phyloP scores from a whole-genome alignment of 2,113 vertebrate species.

The Litocranius walleri region DNA sequence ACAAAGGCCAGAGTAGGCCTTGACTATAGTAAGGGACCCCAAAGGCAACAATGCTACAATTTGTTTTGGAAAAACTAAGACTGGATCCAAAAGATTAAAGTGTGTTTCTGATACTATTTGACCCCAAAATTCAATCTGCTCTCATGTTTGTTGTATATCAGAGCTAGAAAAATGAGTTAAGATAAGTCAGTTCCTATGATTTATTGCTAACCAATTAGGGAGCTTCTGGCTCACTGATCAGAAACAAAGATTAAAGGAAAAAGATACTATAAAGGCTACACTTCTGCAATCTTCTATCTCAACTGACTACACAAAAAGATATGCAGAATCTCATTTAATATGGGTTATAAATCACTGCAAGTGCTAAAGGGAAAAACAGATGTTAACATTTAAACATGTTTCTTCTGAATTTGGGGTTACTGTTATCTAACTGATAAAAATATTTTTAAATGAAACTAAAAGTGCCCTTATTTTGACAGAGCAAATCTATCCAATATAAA shows the following conservation, averaged over 20 bases:
- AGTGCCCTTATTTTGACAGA: neutral
- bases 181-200: conserved; percentile 59
- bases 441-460: conserved; percentile 35
- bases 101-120: conserved; percentile 38
- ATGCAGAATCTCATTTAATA: conserved; percentile 49
- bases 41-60: conserved; percentile 9
- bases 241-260: conserved; percentile 65
- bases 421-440: conserved; percentile 32
- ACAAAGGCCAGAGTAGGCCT: neutral
- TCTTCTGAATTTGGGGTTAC: conserved; percentile 29
- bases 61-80: conserved; percentile 30
- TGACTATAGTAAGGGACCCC: neutral
- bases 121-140: conserved; percentile 43
- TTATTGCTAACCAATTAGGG: conserved; percentile 69
- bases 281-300: conserved; percentile 45
- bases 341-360: conserved; percentile 61
- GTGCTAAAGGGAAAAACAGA: neutral
- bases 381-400: conserved; percentile 20
- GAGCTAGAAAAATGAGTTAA: conserved; percentile 56
- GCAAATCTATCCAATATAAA: neutral
- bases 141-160: conserved; percentile 22
- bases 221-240: conserved; percentile 58
- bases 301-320: conserved; percentile 49
- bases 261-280: conserved; percentile 49
- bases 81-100: conserved; percentile 32